These are phyloP conservation scores for Mus musculus DNA, from an alignment of 2,113 vertebrate genomes.

Conservation along the genomic window DNA sequence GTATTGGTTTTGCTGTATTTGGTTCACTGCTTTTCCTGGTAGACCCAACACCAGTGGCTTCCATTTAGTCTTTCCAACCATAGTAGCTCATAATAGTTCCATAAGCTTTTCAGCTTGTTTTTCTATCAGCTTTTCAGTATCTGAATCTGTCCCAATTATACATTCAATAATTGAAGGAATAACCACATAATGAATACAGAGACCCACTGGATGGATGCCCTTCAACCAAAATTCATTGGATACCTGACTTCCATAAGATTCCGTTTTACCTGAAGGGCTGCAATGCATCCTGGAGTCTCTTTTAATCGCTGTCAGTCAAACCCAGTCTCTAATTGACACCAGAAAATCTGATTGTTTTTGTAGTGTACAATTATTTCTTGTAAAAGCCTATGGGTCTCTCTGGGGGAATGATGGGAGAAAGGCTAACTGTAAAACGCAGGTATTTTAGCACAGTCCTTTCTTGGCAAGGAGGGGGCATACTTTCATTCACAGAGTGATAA, in stretches of 20 bases:
- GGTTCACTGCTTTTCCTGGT: not conserved
- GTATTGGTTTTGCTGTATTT: not conserved
- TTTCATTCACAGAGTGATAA: not conserved
- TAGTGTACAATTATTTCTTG: not conserved
- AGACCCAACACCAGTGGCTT: not conserved
- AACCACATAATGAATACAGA: not conserved
- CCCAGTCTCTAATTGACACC: not conserved
- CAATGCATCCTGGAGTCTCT: not conserved
- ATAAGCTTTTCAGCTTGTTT: not conserved
- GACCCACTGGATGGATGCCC: not conserved
- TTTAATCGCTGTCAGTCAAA: not conserved
- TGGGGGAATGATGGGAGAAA: not conserved
- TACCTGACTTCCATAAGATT: not conserved
- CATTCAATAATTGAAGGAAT: not conserved
- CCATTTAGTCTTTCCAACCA: not conserved
- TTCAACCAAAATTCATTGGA: not conserved
- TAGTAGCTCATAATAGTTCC: not conserved
- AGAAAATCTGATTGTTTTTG: not conserved
- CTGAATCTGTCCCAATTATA: not conserved
- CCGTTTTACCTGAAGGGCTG: not conserved
- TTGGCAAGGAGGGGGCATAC: too few species aligned
- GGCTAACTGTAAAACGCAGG: not conserved
- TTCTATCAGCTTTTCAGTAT: not conserved
- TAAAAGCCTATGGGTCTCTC: too few species aligned
- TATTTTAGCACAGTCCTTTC: not conserved